Base-by-base conservation (phyloP, 2,797 vertebrate genomes). In the Podargus strigoides region DNA sequence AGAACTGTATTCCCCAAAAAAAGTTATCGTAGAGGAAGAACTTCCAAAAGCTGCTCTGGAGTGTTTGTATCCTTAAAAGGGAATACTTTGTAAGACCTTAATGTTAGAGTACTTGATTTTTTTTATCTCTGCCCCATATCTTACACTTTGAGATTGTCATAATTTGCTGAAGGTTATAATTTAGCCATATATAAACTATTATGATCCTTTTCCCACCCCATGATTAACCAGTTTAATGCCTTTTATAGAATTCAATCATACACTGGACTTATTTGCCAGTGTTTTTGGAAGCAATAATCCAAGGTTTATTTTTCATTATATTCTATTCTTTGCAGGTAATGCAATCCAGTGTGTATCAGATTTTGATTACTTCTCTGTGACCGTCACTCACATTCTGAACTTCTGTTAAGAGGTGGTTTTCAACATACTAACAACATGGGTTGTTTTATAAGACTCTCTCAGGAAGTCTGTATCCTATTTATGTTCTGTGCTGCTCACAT, bases 401-500 rank as follows among this genome's bases (percentile, higher is more conserved):
- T 70, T 50, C 17, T 59, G 14, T 39, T 47, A 34, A 27, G 41
- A 37, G 44, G 10, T 60, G 14, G 3, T 36, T 89, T 80, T 59
- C 63, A 47, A 53, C 23, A 59, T 21, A 6, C 34, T 69, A 13
- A 70, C 23, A 47, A 12, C 30, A 9, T 3, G 9, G 9, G 10
- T 32, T 34, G 9, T 52, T 91, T 59, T 9, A 1, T 24, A 46
- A 89, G 36, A 28, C 30, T 44, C 23, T n/a, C 13, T 41, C 30
- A 22, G 32, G 19, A 72, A 24, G 13, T 62, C 49, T 69, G 28
- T 67, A 30, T 64, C 21, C 7, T 60, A 0, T 64, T 88, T 70
- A 15, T 5, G 2, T 59, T 63, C 59, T 24, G 28, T 26, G 47
- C 58, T 86, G 58, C 49, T 93, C 36, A 2, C 0, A 0, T 78